Evolutionary conservation across 1,140 invertebrate genomes (phyloP).

Genomic region (Coenobita brevimanus): DNA sequence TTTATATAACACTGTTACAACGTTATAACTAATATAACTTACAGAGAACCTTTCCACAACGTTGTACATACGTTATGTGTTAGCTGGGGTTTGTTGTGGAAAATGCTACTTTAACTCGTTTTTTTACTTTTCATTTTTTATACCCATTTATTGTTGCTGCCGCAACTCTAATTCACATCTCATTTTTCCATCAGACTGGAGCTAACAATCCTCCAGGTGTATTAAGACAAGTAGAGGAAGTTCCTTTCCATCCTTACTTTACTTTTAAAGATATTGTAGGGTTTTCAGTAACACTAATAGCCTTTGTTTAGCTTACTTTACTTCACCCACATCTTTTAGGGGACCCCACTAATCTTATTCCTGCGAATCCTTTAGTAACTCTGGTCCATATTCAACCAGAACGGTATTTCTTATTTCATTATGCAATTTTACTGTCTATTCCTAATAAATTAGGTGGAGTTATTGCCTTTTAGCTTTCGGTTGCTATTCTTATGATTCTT

Average conservation of each 20-base stretch:
- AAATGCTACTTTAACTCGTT: no score
- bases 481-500: no score
- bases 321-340: conserved; percentile 77
- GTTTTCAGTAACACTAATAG: background rate
- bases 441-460: conserved; percentile 84
- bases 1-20: no score
- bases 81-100: conserved; percentile 12
- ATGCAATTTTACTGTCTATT: conserved; percentile 83
- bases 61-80: no score
- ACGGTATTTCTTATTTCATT: conserved; percentile 79
- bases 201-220: conserved; percentile 4
- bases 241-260: no score
- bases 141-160: background rate
- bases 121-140: conserved; percentile 14
- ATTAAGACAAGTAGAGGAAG: background rate
- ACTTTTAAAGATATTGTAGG: no score
- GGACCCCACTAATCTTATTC: background rate
- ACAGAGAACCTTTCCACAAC: no score
- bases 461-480: conserved; percentile 76
- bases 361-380: conserved; percentile 79
- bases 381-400: conserved; percentile 78
- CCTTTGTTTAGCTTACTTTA: conserved; percentile 67
- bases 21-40: no score
- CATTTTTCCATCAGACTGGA: background rate
- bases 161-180: background rate